Percentiles rank a stretch among this genome's conserved stretches.
phyloP scores from a whole-genome alignment of 2,888 invertebrate genomes.

The Himalopsyche tibetana region DNA sequence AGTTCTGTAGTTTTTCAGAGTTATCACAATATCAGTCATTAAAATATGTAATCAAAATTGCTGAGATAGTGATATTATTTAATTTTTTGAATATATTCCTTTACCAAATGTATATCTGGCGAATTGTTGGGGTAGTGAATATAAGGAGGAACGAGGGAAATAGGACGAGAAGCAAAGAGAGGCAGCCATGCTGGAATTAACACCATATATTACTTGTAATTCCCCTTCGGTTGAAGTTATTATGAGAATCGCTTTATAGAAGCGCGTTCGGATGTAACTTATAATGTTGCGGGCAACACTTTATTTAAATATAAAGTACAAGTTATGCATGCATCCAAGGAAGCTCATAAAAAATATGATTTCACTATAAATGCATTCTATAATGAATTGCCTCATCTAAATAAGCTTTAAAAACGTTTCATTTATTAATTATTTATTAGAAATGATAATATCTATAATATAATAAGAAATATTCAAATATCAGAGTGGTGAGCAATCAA shows the following conservation, averaged over 20 bases:
- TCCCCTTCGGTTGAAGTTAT: constrained; percentile 66
- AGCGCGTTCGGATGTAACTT: constrained; percentile 56
- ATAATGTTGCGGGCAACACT: constrained; percentile 59
- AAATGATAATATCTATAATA: too few relatives aligned
- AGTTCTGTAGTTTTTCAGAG: too few relatives aligned
- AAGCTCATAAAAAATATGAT: constrained; percentile 26
- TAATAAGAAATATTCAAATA: too few relatives aligned
- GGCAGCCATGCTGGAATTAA: constrained; percentile 64
- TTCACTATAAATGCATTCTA: not conserved
- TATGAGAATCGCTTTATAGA: constrained; percentile 62
- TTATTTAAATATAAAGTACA: constrained; percentile 59
- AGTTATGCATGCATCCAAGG: constrained; percentile 53
- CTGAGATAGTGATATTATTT: too few relatives aligned
- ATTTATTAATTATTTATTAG: too few relatives aligned
- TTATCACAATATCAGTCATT: too few relatives aligned
- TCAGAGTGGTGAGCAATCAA: too few relatives aligned
- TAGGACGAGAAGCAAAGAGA: constrained; percentile 36
- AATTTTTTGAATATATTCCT: too few relatives aligned
- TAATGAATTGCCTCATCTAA: constrained; percentile 4
- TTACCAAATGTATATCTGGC: too few relatives aligned
- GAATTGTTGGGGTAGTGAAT: constrained; percentile 44
- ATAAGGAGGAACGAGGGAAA: constrained; percentile 17
- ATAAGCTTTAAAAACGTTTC: not conserved
- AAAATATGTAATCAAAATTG: too few relatives aligned
- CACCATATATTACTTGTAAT: constrained; percentile 66